Evolutionary conservation across 2,888 invertebrate genomes (phyloP).

Genomic region (Galerucella calmariensis): DNA sequence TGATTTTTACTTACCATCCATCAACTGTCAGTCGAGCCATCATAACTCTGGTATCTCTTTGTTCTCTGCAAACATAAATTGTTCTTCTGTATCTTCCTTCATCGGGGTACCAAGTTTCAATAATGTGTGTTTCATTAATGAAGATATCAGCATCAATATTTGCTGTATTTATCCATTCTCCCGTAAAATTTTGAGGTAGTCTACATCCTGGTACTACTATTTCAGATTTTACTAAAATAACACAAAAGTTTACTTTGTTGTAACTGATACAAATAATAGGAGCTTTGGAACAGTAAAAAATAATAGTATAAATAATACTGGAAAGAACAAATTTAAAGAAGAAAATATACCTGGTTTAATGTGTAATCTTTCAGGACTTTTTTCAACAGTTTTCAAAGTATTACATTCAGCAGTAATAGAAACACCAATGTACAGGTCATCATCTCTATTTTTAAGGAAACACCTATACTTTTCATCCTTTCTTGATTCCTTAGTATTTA

Average conservation of each 20-base stretch:
- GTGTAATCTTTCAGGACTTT: conserved; percentile 89
- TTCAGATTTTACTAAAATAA: conserved; percentile 76
- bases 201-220: conserved; percentile 91
- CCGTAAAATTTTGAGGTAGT: conserved; percentile 92
- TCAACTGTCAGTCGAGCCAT: conserved; percentile 97
- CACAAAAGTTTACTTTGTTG: conserved; percentile 21
- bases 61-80: conserved; percentile 94
- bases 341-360: conserved; percentile 78
- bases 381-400: conserved; percentile 90
- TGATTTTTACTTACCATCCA: conserved; percentile 74
- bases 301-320: too few species aligned
- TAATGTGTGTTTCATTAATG: conserved; percentile 96
- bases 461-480: conserved; percentile 95
- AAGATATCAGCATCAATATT: conserved; percentile 94
- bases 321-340: not conserved
- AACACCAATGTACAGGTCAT: conserved; percentile 90
- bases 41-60: conserved; percentile 90
- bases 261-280: not conserved
- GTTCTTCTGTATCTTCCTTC: conserved; percentile 87
- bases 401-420: conserved; percentile 95
- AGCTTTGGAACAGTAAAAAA: not conserved
- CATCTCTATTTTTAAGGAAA: conserved; percentile 93
- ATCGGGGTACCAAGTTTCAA: conserved; percentile 95
- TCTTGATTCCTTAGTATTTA: conserved; percentile 94
- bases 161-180: conserved; percentile 97